Evolutionary conservation across 2,113 vertebrate genomes (phyloP).

Genomic region (Danio rerio): DNA sequence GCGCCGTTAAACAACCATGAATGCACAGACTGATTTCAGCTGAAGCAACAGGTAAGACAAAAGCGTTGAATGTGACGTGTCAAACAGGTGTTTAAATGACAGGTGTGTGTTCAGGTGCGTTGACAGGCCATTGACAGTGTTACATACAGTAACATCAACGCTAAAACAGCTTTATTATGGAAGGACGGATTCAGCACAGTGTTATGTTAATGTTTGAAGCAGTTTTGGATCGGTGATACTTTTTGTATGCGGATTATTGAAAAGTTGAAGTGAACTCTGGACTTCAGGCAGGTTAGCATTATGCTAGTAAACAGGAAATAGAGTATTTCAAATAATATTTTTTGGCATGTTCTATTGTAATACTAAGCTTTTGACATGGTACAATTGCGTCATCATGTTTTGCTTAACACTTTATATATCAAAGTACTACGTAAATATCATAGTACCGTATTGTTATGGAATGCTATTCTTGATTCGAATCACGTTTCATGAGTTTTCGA

Average conservation of each 20-base stretch:
- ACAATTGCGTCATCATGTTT: not conserved
- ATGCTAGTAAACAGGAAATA: slow-evolving; percentile 33
- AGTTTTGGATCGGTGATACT: not conserved
- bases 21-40: not conserved
- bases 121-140: slow-evolving; percentile 7
- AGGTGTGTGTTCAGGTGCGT: slow-evolving; percentile 40
- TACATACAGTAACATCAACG: not conserved
- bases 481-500: no score
- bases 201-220: not conserved
- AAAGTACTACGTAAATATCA: no score
- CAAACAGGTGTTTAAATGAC: slow-evolving; percentile 32
- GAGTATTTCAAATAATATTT: not conserved
- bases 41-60: slow-evolving; percentile 13
- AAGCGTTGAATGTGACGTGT: slow-evolving; percentile 13
- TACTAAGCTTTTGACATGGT: not conserved
- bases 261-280: slow-evolving; percentile 16
- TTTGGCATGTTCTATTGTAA: no score
- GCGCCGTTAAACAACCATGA: not conserved
- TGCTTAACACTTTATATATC: not conserved
- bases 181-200: not conserved
- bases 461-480: not conserved
- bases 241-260: not conserved
- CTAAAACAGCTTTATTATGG: not conserved
- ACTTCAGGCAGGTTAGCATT: slow-evolving; percentile 25
- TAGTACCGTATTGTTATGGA: no score